Conservation (phyloP, 2,888 invertebrate species). For the Nezara viridula region DNA sequence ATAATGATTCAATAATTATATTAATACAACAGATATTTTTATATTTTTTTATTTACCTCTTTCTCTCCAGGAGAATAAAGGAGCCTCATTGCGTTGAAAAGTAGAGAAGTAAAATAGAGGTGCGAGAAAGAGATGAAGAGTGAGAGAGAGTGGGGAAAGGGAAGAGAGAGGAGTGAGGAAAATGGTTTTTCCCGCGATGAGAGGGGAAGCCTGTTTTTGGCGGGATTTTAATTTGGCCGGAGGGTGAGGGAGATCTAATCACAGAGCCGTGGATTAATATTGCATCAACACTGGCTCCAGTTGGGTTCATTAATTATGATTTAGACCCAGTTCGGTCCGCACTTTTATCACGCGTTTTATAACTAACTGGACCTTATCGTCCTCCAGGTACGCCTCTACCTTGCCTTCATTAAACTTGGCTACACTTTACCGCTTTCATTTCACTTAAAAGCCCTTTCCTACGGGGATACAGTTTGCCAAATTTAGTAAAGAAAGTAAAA, state of each 20-base stretch:
- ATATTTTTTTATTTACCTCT: background rate
- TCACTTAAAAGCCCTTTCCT: slow-evolving; percentile 12
- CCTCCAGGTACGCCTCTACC: background rate
- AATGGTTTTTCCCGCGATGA: slow-evolving; percentile 27
- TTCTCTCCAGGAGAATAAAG: background rate
- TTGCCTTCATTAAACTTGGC: background rate
- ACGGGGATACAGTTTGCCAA: background rate
- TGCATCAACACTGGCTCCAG: slow-evolving; percentile 42
- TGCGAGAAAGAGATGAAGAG: background rate
- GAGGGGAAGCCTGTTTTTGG: slow-evolving; percentile 48
- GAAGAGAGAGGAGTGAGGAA: background rate
- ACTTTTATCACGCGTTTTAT: slow-evolving; percentile 31
- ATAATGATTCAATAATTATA: background rate
- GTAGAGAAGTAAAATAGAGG: background rate
- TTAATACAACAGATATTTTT: background rate
- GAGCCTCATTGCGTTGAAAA: background rate
- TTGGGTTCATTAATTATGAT: slow-evolving; percentile 38
- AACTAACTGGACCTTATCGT: slow-evolving; percentile 28
- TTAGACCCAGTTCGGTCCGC: slow-evolving; percentile 11
- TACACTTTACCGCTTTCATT: slow-evolving; percentile 28
- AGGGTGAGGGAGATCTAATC: slow-evolving; percentile 26
- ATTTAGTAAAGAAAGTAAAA: background rate
- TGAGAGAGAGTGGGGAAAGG: background rate
- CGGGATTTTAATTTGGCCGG: slow-evolving; percentile 44
- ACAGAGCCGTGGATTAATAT: slow-evolving; percentile 34